phyloP scores from a whole-genome alignment of 2,797 vertebrate genomes.

The Antennarius maculatus region DNA sequence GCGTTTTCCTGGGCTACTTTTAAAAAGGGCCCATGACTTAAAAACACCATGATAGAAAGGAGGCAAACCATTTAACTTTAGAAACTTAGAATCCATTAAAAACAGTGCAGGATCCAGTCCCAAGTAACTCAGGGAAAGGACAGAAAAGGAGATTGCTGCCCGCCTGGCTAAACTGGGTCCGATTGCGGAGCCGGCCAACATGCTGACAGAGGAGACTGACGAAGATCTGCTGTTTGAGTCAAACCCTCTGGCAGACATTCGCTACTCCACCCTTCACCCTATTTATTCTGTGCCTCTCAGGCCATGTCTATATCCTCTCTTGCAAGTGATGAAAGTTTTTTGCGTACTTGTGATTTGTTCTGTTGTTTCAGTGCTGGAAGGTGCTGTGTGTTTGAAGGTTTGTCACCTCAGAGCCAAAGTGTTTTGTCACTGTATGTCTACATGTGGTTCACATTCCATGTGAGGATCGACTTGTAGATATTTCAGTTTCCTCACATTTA shows the following conservation, averaged over 20 bases:
- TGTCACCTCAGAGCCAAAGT: conserved; percentile 45
- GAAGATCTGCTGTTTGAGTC: conserved; percentile 97
- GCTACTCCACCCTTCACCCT: conserved; percentile 36
- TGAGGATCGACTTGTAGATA: conserved; percentile 55
- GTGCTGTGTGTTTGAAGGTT: conserved; percentile 26
- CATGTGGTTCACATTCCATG: conserved; percentile 41
- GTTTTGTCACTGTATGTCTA: background rate
- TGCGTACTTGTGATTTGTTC: conserved; percentile 63
- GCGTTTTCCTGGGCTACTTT: too few relatives aligned
- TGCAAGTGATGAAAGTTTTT: conserved; percentile 49
- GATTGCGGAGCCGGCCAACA: conserved; percentile 88
- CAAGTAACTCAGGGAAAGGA: conserved; percentile 91
- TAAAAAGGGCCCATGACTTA: too few relatives aligned
- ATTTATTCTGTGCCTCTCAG: conserved; percentile 82
- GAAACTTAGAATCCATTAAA: too few relatives aligned
- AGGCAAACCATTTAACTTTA: too few relatives aligned
- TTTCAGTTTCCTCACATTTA: conserved; percentile 34
- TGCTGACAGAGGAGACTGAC: conserved; percentile 92
- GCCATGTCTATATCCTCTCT: conserved; percentile 57
- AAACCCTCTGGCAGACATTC: conserved; percentile 11
- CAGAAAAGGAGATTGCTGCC: conserved; percentile 86
- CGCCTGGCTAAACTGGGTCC: conserved; percentile 83
- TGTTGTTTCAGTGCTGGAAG: conserved; percentile 53
- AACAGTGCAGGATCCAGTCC: too few relatives aligned
- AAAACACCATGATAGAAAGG: too few relatives aligned